Conservation (phyloP, 1,140 invertebrate genomes). For the Monomorium pharaonis region DNA sequence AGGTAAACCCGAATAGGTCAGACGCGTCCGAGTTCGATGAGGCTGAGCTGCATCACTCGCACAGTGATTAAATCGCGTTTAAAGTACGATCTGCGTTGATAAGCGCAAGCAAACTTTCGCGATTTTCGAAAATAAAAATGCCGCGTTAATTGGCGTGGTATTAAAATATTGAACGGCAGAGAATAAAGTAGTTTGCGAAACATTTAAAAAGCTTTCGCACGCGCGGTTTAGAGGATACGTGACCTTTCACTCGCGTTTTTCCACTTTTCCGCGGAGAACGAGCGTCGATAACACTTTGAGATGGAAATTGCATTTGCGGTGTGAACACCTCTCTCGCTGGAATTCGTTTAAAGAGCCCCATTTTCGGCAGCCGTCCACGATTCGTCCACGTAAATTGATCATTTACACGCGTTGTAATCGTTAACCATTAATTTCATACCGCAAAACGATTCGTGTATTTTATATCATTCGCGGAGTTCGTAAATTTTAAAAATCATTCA, state of each 20-base stretch:
- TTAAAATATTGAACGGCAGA: background rate
- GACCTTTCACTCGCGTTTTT: constrained; percentile 9
- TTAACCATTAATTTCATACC: background rate
- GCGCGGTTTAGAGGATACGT: background rate
- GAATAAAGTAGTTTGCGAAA: constrained; percentile 4
- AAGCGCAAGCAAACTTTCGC: background rate
- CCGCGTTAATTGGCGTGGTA: background rate
- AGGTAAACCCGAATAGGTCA: background rate
- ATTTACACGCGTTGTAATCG: background rate
- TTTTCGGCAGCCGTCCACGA: background rate
- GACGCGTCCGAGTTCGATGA: background rate
- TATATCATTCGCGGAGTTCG: background rate
- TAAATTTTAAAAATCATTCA: background rate
- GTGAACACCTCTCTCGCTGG: background rate
- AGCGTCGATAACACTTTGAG: constrained; percentile 11
- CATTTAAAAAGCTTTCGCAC: background rate
- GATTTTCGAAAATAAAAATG: background rate
- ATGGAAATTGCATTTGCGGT: constrained; percentile 31
- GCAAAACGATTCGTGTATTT: background rate
- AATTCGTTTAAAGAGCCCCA: background rate
- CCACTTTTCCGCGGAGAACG: background rate
- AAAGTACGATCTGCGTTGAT: background rate
- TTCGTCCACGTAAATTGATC: background rate
- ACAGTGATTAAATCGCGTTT: background rate
- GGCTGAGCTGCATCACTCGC: background rate